Conservation (phyloP, 2,113 vertebrate species). For the Macaca nemestrina region DNA sequence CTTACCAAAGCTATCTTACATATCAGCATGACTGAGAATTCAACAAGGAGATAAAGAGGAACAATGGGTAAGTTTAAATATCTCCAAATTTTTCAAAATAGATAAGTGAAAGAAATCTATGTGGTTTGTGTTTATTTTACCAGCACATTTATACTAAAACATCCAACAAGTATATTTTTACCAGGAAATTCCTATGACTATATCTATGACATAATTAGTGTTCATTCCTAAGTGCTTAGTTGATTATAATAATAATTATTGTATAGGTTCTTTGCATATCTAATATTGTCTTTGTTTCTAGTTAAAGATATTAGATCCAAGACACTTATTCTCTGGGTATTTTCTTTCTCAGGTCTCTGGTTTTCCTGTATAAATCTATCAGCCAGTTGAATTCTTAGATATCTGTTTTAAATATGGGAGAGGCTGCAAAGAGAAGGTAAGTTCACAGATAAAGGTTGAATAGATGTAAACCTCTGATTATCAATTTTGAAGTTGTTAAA, state of each 20-base stretch:
- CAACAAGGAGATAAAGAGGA: not conserved
- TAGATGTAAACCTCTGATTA: not conserved
- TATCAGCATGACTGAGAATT: not conserved
- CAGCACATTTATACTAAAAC: not conserved
- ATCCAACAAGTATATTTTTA: not conserved
- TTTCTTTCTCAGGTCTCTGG: not conserved
- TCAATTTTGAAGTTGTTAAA: not conserved
- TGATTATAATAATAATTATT: not conserved
- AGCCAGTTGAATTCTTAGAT: not conserved
- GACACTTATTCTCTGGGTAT: not conserved
- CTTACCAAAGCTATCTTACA: not conserved
- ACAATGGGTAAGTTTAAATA: not conserved
- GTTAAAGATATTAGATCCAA: not conserved
- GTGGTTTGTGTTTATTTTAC: not conserved
- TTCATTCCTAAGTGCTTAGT: not conserved
- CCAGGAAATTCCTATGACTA: not conserved
- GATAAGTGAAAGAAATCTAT: not conserved
- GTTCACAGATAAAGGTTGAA: not conserved
- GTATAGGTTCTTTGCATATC: not conserved
- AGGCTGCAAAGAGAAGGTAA: not conserved
- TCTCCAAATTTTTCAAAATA: not conserved
- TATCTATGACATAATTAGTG: not conserved
- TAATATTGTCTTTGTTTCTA: not conserved
- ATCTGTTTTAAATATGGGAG: not conserved
- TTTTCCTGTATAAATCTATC: not conserved